These are phyloP conservation scores for Ispidina lecontei DNA, from an alignment of 2,797 vertebrate species.

Conservation along the genomic window DNA sequence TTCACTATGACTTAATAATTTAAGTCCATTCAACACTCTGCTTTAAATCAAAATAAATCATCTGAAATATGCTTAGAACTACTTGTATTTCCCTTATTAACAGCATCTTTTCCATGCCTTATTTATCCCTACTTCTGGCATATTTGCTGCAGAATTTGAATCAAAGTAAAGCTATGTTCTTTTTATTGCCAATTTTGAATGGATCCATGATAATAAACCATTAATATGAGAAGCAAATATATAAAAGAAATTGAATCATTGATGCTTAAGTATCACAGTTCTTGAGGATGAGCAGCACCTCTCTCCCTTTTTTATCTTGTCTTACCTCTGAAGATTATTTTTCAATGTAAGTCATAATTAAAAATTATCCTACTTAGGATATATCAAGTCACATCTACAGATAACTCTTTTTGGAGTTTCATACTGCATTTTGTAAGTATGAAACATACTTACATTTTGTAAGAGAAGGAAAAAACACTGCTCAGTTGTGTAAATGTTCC, in stretches of 20 bases:
- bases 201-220: constrained; percentile 64
- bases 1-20: constrained; percentile 64
- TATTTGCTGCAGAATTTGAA: constrained; percentile 53
- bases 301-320: neutral
- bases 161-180: constrained; percentile 54
- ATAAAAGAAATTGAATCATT: constrained; percentile 60
- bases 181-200: constrained; percentile 65
- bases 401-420: neutral
- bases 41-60: constrained; percentile 65
- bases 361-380: constrained; percentile 10
- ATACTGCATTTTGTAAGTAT: neutral
- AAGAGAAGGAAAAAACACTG: neutral
- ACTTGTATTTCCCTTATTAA: constrained; percentile 62
- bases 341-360: constrained; percentile 15
- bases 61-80: constrained; percentile 54
- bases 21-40: constrained; percentile 57
- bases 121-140: constrained; percentile 61
- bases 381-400: neutral
- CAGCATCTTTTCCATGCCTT: constrained; percentile 59
- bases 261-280: constrained; percentile 39
- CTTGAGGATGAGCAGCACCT: constrained; percentile 26
- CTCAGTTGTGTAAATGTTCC: neutral
- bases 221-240: constrained; percentile 58
- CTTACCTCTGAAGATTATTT: neutral
- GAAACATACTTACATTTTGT: too few species aligned